phyloP scores from a whole-genome alignment of 2,797 vertebrate genomes.

The Melanotaenia nigrans region DNA sequence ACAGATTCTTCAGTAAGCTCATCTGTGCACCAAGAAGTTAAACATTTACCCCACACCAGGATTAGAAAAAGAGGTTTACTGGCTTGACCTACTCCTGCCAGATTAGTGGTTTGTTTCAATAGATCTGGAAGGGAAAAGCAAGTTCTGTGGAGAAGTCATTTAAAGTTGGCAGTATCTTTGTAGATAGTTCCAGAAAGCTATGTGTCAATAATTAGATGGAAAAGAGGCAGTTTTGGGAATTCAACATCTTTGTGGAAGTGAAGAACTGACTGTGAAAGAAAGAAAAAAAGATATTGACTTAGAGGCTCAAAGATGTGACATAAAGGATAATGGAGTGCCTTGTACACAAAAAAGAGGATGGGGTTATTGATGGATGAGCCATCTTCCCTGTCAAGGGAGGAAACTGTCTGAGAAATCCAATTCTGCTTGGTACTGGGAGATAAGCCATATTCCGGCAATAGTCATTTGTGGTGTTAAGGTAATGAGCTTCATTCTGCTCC shows the following conservation, averaged over 20 bases:
- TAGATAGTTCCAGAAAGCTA: constrained; percentile 45
- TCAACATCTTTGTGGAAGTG: constrained; percentile 13
- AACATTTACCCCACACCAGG: constrained; percentile 78
- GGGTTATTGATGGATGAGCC: constrained; percentile 58
- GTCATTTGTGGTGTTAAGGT: constrained; percentile 61
- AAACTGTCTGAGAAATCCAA: constrained; percentile 70
- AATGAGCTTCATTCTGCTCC: constrained; percentile 56
- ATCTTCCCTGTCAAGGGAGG: constrained; percentile 52
- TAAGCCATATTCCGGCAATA: constrained; percentile 57
- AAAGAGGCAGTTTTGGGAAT: constrained; percentile 27
- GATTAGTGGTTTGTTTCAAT: constrained; percentile 53
- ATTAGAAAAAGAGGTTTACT: constrained; percentile 84
- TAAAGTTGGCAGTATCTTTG: constrained; percentile 52
- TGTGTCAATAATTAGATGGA: constrained; percentile 36
- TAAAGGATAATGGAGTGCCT: constrained; percentile 42
- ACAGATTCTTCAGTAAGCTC: constrained; percentile 17
- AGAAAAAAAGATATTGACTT: constrained; percentile 61
- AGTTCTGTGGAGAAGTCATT: constrained; percentile 64
- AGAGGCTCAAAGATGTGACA: constrained; percentile 33
- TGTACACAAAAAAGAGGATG: constrained; percentile 33
- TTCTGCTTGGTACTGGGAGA: constrained; percentile 60
- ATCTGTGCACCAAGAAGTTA: constrained; percentile 25
- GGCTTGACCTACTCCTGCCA: constrained; percentile 40
- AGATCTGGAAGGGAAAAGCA: constrained; percentile 74
- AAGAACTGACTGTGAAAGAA: constrained; percentile 18